These are phyloP conservation scores for Eristalis pertinax DNA, from an alignment of 2,888 invertebrate species.

Conservation along the genomic window DNA sequence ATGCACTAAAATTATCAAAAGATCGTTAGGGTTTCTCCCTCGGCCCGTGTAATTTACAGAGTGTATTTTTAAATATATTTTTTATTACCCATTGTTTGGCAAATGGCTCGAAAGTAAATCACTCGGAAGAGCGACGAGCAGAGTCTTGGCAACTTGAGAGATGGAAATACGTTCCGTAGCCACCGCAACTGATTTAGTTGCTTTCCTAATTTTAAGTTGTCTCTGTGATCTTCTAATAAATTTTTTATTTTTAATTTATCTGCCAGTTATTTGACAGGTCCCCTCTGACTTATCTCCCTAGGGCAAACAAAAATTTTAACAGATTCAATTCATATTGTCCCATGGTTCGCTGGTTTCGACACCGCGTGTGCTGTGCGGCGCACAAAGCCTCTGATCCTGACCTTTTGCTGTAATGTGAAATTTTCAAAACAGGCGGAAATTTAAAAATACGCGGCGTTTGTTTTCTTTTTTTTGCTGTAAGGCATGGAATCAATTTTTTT, in stretches of 20 bases:
- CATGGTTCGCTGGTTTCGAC: slow-evolving; percentile 16
- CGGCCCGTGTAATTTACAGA: neutral
- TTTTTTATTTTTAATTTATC: slow-evolving; percentile 58
- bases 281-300: slow-evolving; percentile 38
- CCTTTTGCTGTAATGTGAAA: slow-evolving; percentile 18
- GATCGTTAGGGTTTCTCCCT: neutral
- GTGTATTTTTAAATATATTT: neutral
- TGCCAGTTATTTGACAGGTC: slow-evolving; percentile 62
- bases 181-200: slow-evolving; percentile 41
- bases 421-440: neutral
- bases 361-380: slow-evolving; percentile 1
- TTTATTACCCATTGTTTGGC: slow-evolving; percentile 22
- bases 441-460: slow-evolving; percentile 2
- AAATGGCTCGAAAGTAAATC: slow-evolving; percentile 40
- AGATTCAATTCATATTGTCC: slow-evolving; percentile 48
- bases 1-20: neutral
- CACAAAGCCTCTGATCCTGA: slow-evolving; percentile 18
- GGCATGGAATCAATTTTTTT: neutral
- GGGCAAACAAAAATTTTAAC: slow-evolving; percentile 37
- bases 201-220: slow-evolving; percentile 45
- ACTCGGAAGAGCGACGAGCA: slow-evolving; percentile 3
- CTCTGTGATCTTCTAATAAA: slow-evolving; percentile 39
- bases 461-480: neutral
- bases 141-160: slow-evolving; percentile 28
- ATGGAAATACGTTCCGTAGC: slow-evolving; percentile 25